These are phyloP conservation scores for Salvator merianae DNA, from an alignment of 2,113 vertebrate species.

Conservation along the genomic window DNA sequence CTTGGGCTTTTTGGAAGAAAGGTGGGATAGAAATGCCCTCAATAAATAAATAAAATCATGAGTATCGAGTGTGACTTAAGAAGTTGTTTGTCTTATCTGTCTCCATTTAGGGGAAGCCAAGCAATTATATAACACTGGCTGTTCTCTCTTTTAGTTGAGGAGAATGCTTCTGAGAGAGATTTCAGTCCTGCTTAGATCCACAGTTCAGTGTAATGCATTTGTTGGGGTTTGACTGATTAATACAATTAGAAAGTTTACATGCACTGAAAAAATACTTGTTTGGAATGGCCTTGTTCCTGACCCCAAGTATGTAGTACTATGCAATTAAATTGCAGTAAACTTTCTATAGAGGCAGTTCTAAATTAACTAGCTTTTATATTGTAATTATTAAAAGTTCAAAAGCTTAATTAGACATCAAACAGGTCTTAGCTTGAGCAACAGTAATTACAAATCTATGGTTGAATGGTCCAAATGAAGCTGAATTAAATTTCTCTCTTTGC, in stretches of 20 bases:
- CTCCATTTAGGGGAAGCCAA: background rate
- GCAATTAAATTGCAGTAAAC: slow-evolving; percentile 32
- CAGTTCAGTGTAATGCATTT: background rate
- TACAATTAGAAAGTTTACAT: background rate
- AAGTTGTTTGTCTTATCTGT: background rate
- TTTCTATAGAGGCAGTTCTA: slow-evolving; percentile 15
- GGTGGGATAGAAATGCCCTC: too few species aligned
- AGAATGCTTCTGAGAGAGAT: background rate
- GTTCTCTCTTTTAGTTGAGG: background rate
- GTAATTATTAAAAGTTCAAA: slow-evolving; percentile 40
- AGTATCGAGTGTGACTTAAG: background rate
- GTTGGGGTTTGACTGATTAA: background rate
- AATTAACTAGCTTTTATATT: slow-evolving; percentile 16
- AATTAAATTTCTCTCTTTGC: slow-evolving; percentile 50
- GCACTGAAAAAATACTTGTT: background rate
- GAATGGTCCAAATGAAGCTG: slow-evolving; percentile 44
- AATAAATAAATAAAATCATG: too few species aligned
- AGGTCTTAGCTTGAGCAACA: slow-evolving; percentile 45
- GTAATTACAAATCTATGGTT: slow-evolving; percentile 55
- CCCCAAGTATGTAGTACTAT: background rate
- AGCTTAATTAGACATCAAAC: slow-evolving; percentile 36
- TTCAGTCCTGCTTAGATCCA: background rate
- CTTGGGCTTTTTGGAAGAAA: too few species aligned
- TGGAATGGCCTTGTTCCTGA: background rate
- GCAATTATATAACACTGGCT: background rate